Evolutionary conservation across 2,797 vertebrate species (phyloP).

Genomic region (Xiphophorus birchmanni): DNA sequence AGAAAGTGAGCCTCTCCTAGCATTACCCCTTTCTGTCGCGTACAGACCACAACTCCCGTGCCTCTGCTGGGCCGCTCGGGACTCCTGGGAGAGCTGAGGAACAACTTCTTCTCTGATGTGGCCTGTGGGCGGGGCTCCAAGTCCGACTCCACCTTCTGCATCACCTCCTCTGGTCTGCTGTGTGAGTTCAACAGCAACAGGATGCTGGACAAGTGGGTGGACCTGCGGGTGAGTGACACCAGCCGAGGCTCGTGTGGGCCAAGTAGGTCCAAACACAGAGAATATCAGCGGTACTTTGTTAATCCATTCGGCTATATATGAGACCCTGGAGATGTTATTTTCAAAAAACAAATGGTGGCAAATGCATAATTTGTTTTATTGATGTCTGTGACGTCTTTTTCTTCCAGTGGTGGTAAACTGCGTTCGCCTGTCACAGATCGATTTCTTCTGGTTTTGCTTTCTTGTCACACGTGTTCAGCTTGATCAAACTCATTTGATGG

Average conservation of each 20-base stretch:
- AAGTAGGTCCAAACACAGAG: neutral
- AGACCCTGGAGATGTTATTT: neutral
- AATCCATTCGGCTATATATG: neutral
- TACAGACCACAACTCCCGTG: conserved; percentile 87
- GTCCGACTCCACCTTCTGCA: conserved; percentile 91
- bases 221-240: conserved; percentile 80
- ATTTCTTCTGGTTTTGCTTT: neutral
- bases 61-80: conserved; percentile 93
- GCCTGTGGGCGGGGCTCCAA: conserved; percentile 90
- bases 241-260: neutral
- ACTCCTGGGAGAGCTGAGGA: conserved; percentile 91
- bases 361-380: too few relatives aligned
- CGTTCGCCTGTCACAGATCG: neutral
- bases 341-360: too few relatives aligned
- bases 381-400: too few relatives aligned
- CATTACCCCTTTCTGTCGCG: neutral
- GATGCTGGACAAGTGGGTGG: conserved; percentile 95
- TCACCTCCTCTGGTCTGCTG: conserved; percentile 91
- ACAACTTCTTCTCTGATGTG: conserved; percentile 93
- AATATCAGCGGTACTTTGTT: neutral
- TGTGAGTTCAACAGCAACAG: conserved; percentile 92
- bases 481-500: neutral
- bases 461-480: neutral
- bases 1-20: neutral
- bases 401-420: neutral